A percentile compares a stretch with the other conserved stretches of the same genome.
phyloP scores from a whole-genome alignment of 2,888 invertebrate species.

The Thereva unica region DNA sequence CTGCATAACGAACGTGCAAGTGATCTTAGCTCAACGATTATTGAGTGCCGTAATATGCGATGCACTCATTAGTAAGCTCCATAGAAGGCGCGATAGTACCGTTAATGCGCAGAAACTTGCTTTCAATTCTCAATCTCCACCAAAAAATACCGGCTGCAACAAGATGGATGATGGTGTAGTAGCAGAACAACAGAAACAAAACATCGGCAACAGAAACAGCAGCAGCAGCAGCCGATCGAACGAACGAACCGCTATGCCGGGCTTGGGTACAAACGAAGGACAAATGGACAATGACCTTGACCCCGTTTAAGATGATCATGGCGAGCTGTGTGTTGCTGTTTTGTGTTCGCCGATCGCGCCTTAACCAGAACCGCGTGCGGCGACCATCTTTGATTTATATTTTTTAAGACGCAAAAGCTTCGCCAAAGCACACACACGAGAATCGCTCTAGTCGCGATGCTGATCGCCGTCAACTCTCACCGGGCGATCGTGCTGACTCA shows the following conservation, averaged over 20 bases:
- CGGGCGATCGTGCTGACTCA: no score
- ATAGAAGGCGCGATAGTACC: slow-evolving; percentile 35
- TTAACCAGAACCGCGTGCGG: background rate
- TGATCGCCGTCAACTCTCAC: no score
- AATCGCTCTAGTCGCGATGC: no score
- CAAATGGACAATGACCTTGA: slow-evolving; percentile 43
- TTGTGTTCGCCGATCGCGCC: background rate
- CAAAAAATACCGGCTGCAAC: slow-evolving; percentile 14
- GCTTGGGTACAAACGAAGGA: slow-evolving; percentile 40
- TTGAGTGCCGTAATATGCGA: slow-evolving; percentile 27
- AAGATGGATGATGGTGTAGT: no score
- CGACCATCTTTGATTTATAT: slow-evolving; percentile 3
- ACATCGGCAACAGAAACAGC: background rate
- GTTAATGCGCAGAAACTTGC: slow-evolving; percentile 40
- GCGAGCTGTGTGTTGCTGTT: background rate
- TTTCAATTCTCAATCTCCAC: slow-evolving; percentile 33
- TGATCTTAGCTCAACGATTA: slow-evolving; percentile 32
- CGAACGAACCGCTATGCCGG: slow-evolving; percentile 2
- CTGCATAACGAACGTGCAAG: slow-evolving; percentile 20
- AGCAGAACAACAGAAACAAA: no score
- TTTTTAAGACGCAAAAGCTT: slow-evolving; percentile 29
- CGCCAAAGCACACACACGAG: background rate
- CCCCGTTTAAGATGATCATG: slow-evolving; percentile 39
- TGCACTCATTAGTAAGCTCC: slow-evolving; percentile 28
- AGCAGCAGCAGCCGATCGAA: background rate